Evolutionary conservation across 2,113 vertebrate species (phyloP).

Genomic region (Peromyscus leucopus): DNA sequence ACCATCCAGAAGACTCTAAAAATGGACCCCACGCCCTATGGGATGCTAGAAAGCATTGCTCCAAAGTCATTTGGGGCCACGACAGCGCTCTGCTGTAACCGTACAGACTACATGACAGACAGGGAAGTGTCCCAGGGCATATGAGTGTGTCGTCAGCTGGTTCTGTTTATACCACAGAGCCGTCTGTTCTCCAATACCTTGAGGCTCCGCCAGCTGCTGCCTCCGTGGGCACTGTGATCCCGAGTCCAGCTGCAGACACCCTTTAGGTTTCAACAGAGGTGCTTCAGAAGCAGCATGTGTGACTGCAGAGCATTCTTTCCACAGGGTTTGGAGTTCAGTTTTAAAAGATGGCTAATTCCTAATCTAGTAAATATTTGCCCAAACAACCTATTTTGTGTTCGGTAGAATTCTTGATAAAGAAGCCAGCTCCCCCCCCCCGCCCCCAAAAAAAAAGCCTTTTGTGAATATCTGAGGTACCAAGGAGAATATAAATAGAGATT

Average conservation of each 20-base stretch:
- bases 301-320: neutral
- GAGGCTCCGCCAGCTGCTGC: neutral
- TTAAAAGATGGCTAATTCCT: constrained; percentile 33
- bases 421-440: neutral
- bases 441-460: neutral
- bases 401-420: neutral
- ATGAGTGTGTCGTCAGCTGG: neutral
- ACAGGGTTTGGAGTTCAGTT: constrained; percentile 1
- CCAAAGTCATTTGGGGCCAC: neutral
- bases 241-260: neutral
- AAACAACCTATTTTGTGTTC: neutral
- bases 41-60: neutral
- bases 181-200: neutral
- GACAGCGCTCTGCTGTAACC: neutral
- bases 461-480: neutral
- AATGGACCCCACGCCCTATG: neutral
- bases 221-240: neutral
- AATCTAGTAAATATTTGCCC: neutral
- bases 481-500: neutral
- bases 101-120: neutral
- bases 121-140: neutral
- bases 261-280: neutral
- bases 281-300: constrained; percentile 15
- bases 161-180: neutral
- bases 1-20: constrained; percentile 31